Base-by-base conservation (phyloP, 2,888 invertebrate genomes). In the Plagiodera versicolora region DNA sequence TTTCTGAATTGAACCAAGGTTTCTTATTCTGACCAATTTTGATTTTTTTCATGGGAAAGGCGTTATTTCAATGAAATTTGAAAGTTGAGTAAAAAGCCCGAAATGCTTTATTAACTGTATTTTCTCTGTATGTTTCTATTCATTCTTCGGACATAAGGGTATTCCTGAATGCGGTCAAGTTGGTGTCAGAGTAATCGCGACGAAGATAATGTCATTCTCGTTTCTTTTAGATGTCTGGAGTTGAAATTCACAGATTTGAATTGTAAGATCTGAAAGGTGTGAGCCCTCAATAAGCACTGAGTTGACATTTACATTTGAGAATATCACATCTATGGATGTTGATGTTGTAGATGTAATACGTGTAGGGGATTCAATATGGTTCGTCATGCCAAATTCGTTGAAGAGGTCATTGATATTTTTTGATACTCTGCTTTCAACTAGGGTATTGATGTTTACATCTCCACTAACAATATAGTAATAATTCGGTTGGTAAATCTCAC, bases 391-490 rank as follows among this genome's bases (percentile, higher is more conserved):
- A 46, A 46, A 46, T 20, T 46, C 46, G 9, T 46, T 46, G 46
- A 46, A 39, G 2, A 39, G 14, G 2, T 39, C 39, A 39, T 5
- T 24, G 6, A 24, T 39, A 39, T 39, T 39, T 39, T 39, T 39
- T 10, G 10, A 14, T 39, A 6, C 39, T 39, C 24, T 24, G 24
- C 24, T 24, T 6, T 24, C 24, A 24, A 24, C 24, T 24, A 24
- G 6, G 24, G 24, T 24, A 6, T 24, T 24, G 6, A 24, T 6
- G 6, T 24, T 24, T 24, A 24, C 6, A 24, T 24, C 24, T 24
- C 24, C 24, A 54, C 54, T 28, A 16, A 46, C 54, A 24, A 46
- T 54, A n/a, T 54, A 54, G 19, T 53, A 39, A 30, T 44, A 39
- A 17, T 39, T 19, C n/a, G 14, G 3, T 54, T 44, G 39, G 46